Percentiles rank a stretch among this genome's conserved stretches.
Conservation (phyloP, 2,888 invertebrate species). For the Conomelus anceps region DNA sequence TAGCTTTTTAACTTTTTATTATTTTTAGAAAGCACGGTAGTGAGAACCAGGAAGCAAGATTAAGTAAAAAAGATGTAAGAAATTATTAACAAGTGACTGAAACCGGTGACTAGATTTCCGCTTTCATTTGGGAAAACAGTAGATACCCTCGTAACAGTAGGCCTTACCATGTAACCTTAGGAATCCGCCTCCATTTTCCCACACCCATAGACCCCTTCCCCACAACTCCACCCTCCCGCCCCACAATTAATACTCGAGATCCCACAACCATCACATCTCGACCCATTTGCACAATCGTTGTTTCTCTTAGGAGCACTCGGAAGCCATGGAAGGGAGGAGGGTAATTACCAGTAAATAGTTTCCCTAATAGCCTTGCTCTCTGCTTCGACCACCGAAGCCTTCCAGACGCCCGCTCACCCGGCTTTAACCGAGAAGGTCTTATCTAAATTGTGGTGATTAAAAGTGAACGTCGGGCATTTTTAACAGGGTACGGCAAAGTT, state of each 20-base stretch:
- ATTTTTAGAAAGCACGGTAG: no score
- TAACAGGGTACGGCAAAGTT: background rate
- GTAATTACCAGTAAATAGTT: background rate
- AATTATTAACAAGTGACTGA: background rate
- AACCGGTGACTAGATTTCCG: background rate
- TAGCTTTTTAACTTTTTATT: no score
- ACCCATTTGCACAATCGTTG: background rate
- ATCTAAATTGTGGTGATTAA: background rate
- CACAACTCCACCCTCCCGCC: background rate
- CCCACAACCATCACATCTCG: background rate
- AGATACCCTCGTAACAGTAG: no score
- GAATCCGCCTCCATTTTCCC: background rate
- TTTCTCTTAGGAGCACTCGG: background rate
- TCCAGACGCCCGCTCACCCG: background rate
- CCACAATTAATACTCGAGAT: background rate
- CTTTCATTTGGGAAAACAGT: no score
- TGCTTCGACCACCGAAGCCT: background rate
- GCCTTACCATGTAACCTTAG: background rate
- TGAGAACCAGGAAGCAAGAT: no score
- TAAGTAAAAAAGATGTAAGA: no score
- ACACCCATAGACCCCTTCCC: background rate
- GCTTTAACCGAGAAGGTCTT: background rate
- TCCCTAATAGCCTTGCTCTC: background rate
- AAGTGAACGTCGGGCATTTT: background rate
- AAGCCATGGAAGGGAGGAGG: no score